Evolutionary conservation across 2,113 vertebrate species (phyloP).

Genomic region (Ia io): DNA sequence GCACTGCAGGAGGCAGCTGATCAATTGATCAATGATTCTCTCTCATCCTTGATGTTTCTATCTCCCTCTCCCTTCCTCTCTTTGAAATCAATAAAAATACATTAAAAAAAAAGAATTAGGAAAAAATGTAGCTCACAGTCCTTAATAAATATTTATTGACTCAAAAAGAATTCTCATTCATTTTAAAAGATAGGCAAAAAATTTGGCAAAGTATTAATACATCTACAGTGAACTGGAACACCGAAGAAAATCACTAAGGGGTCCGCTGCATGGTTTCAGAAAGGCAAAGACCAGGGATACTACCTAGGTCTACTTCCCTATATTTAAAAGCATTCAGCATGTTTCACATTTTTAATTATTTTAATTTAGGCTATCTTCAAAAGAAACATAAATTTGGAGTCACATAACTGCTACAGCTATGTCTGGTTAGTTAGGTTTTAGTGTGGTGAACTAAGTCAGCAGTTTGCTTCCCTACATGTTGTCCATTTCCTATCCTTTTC

Average conservation of each 20-base stretch:
- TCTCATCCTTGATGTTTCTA: too few relatives aligned
- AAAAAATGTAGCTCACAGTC: conserved; percentile 9
- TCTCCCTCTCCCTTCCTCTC: too few relatives aligned
- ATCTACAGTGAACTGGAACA: background rate
- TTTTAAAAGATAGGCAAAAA: conserved; percentile 10
- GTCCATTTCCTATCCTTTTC: background rate
- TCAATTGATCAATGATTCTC: too few relatives aligned
- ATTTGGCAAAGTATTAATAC: conserved; percentile 21
- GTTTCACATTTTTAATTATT: conserved; percentile 43
- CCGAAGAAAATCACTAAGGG: conserved; percentile 10
- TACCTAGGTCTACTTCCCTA: background rate
- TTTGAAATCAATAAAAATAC: too few relatives aligned
- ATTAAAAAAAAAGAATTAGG: conserved; percentile 25
- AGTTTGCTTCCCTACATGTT: background rate
- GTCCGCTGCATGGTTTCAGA: background rate
- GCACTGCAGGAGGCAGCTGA: too few relatives aligned
- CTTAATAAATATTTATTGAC: conserved; percentile 5
- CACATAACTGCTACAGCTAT: conserved; percentile 41
- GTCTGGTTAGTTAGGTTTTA: conserved; percentile 15
- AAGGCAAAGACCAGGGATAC: background rate
- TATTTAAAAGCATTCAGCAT: background rate
- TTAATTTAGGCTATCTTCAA: conserved; percentile 50
- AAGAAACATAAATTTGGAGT: conserved; percentile 51
- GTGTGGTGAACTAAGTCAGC: conserved; percentile 20
- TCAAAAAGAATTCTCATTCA: conserved; percentile 32